Evolutionary conservation across 2,113 vertebrate species (phyloP).

Genomic region (Coturnix japonica): DNA sequence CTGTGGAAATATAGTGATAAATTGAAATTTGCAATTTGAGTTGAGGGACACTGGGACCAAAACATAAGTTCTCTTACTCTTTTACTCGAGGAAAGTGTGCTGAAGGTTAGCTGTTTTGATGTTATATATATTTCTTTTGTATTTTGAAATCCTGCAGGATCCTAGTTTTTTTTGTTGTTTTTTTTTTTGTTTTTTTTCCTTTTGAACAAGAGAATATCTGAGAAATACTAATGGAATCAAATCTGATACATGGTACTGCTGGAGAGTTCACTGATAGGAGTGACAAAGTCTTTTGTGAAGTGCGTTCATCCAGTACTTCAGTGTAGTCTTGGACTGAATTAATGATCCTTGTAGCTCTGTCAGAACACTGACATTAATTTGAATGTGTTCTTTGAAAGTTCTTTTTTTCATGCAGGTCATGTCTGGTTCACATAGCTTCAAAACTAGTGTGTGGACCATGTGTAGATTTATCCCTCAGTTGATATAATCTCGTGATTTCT

Average conservation of each 20-base stretch:
- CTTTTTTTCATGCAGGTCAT: neutral
- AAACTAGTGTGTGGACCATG: neutral
- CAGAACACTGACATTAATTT: slow-evolving; percentile 12
- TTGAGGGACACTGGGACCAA: neutral
- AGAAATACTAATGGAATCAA: neutral
- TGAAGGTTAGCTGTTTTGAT: neutral
- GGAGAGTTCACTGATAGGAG: neutral
- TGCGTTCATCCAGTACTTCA: neutral
- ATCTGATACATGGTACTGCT: neutral
- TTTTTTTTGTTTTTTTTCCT: too few species aligned
- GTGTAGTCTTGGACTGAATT: neutral
- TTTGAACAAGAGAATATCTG: neutral
- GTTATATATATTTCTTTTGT: neutral
- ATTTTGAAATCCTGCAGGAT: neutral
- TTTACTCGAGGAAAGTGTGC: neutral
- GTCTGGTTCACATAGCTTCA: neutral
- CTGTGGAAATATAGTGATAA: neutral
- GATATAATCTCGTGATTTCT: neutral
- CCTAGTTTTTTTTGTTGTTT: neutral
- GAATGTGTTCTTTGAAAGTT: slow-evolving; percentile 6
- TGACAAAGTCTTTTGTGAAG: neutral
- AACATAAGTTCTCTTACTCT: neutral
- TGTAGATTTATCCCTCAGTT: neutral
- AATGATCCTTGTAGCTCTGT: neutral
- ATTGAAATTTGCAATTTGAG: neutral